Conservation (phyloP, 2,888 invertebrate species). For the Epistrophe eligans region DNA sequence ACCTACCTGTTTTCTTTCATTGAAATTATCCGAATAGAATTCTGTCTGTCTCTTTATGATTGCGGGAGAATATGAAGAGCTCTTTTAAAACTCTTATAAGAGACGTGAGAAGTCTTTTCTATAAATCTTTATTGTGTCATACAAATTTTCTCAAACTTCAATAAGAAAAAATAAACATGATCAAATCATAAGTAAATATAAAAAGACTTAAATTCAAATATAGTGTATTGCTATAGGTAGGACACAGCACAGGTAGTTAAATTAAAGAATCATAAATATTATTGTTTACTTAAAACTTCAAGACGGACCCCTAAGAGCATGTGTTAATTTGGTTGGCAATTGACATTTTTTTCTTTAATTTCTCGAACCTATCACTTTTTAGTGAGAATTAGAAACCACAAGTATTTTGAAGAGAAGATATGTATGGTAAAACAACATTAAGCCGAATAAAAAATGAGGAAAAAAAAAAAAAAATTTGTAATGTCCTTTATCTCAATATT, state of each 20-base stretch:
- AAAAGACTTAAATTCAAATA: background rate
- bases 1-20: background rate
- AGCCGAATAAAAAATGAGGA: background rate
- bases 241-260: too few relatives aligned
- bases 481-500: too few relatives aligned
- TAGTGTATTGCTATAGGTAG: too few relatives aligned
- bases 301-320: background rate
- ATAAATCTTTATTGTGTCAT: background rate
- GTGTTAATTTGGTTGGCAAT: background rate
- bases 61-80: background rate
- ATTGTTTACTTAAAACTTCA: background rate
- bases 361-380: background rate
- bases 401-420: background rate
- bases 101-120: background rate
- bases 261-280: slow-evolving; percentile 4
- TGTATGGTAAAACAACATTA: too few relatives aligned
- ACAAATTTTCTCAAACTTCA: background rate
- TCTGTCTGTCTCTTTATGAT: background rate
- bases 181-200: background rate
- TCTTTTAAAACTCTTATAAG: background rate
- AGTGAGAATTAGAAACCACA: background rate
- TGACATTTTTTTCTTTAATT: background rate
- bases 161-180: background rate
- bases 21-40: background rate
- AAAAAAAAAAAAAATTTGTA: too few relatives aligned